A percentile compares a stretch with the other conserved stretches of the same genome.
phyloP scores from a whole-genome alignment of 1,140 invertebrate species.

The Ephestia elutella region DNA sequence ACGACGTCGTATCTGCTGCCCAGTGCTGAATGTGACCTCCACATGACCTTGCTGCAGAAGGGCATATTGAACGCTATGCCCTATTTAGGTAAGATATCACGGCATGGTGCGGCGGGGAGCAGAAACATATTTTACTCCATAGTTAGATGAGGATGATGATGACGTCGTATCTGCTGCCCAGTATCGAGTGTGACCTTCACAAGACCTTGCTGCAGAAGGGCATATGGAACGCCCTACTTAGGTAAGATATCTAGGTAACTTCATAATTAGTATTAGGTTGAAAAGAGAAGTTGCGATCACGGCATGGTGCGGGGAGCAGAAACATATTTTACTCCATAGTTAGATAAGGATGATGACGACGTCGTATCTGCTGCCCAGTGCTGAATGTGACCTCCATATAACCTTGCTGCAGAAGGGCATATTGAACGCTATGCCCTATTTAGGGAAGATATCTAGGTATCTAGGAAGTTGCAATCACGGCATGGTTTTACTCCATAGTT shows the following conservation, averaged over 20 bases:
- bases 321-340: too few species aligned
- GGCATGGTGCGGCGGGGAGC: too few species aligned
- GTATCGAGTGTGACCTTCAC: constrained; percentile 80
- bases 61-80: constrained; percentile 78
- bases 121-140: too few species aligned
- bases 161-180: constrained; percentile 79
- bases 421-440: constrained; percentile 78
- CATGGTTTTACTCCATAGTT: too few species aligned
- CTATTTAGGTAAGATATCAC: constrained; percentile 78
- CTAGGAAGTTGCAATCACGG: too few species aligned
- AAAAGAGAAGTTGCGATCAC: too few species aligned
- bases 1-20: constrained; percentile 80
- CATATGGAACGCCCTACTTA: constrained; percentile 77
- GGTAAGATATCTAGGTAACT: too few species aligned
- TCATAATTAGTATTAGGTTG: too few species aligned
- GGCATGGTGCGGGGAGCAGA: too few species aligned
- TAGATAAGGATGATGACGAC: constrained; percentile 49
- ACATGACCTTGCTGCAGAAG: constrained; percentile 77
- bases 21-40: constrained; percentile 80
- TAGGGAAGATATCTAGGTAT: too few species aligned
- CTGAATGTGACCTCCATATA: constrained; percentile 80
- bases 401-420: constrained; percentile 78
- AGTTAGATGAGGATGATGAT: too few species aligned
- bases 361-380: constrained; percentile 79
- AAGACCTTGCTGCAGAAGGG: constrained; percentile 79